Evolutionary conservation across 2,113 vertebrate genomes (phyloP), one percentile per base, ranked within the genome.

Genomic region (Lepus americanus): DNA sequence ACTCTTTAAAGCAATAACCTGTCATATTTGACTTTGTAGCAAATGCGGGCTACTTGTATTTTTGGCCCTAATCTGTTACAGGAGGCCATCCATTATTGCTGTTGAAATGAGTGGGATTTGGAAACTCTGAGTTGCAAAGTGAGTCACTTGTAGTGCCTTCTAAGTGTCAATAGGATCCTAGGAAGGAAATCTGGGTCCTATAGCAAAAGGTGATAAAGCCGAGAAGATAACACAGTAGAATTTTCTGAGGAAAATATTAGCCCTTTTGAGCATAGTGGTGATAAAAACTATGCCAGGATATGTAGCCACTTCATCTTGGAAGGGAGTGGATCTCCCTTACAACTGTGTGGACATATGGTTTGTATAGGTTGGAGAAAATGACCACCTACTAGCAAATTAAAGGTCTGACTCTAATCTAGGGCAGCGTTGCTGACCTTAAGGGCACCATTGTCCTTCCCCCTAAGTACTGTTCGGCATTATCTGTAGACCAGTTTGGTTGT

Each of bases 1-100:
- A 85, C 3, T 4, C 1, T 78, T 85, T 91, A 81, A 98, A 90
- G 66, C 87, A 31, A 17, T 78, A 36, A 93, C 96, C 92, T 2
- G 19, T 63, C 94, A 16, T 39, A 44, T 76, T 70, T 51, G 16
- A 13, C 1, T 95, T 72, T 72, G 61, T 51, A 97, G 97, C 80
- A 90, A 72, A 73, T 96, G 81, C 27, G 16, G 90, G 64, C 16
- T 51, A 9, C 7, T 96, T 92, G 29, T 61, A 51, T 53, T 59
- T 36, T 36, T 31, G 1, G 0, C 31, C 55, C 90, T 77, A 29
- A 92, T 97, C 51, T 77, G 51, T 55, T 94, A 72, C 27, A 55
- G 79, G 61, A 92, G 36, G 91, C 94, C 77, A 36, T 53, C 36
- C 85, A 3, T 87, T 78, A 14, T 33, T 80, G 31, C 84, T 86